Evolutionary conservation across 1,140 invertebrate genomes (phyloP).

Genomic region (Drosophila funebris): DNA sequence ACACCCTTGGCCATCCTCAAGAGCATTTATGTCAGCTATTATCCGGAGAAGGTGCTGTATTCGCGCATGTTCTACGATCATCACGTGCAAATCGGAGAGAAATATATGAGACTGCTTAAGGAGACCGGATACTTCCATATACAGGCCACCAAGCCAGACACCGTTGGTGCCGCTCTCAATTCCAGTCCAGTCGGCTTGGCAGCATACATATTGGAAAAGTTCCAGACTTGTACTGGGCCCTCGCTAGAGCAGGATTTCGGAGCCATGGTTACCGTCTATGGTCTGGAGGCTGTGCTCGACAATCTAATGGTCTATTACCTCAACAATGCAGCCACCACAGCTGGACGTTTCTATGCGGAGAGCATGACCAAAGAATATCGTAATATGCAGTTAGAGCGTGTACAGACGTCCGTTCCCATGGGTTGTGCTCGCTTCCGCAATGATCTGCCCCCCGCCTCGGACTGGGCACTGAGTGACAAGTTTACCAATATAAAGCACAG

Average conservation of each 20-base stretch:
- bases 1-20: conserved; percentile 65
- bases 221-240: conserved; percentile 91
- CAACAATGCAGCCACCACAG: conserved; percentile 89
- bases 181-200: conserved; percentile 90
- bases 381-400: conserved; percentile 85
- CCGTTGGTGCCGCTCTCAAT: conserved; percentile 88
- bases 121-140: conserved; percentile 93
- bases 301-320: conserved; percentile 96
- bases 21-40: conserved; percentile 60
- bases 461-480: conserved; percentile 86
- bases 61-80: conserved; percentile 85
- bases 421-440: conserved; percentile 88
- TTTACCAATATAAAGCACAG: conserved; percentile 88
- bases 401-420: conserved; percentile 87
- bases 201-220: conserved; percentile 94
- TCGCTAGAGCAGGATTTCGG: conserved; percentile 87
- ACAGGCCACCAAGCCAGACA: conserved; percentile 96
- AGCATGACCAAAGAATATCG: conserved; percentile 83
- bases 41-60: conserved; percentile 82
- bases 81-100: conserved; percentile 87
- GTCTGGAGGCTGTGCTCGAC: conserved; percentile 91
- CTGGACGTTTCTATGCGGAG: conserved; percentile 91
- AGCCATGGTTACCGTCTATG: conserved; percentile 85
- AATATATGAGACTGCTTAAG: conserved; percentile 85
- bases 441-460: conserved; percentile 86